Evolutionary conservation across 1,140 invertebrate genomes (phyloP).

Genomic region (Cyclina sinensis): DNA sequence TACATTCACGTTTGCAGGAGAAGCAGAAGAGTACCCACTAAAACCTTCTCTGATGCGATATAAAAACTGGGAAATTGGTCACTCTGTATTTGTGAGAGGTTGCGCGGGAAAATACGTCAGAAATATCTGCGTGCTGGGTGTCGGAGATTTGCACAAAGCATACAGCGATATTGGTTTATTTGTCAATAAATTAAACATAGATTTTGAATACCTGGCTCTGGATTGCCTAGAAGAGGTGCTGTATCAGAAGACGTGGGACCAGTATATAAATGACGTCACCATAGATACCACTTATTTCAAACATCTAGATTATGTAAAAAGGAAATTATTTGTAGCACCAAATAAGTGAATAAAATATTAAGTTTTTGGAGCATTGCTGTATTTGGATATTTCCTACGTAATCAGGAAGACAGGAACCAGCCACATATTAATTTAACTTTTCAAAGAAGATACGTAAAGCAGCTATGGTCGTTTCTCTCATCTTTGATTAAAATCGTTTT

Average conservation of each 20-base stretch:
- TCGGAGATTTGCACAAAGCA: constrained; percentile 79
- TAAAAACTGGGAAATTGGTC: constrained; percentile 77
- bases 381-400: too few relatives aligned
- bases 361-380: neutral
- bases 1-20: too few relatives aligned
- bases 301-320: constrained; percentile 70
- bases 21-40: constrained; percentile 64
- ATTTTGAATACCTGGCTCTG: constrained; percentile 73
- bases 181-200: constrained; percentile 79
- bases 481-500: too few relatives aligned
- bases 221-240: constrained; percentile 80
- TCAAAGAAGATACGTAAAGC: too few relatives aligned
- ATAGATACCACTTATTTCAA: constrained; percentile 70
- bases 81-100: constrained; percentile 54
- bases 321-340: constrained; percentile 43
- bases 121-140: constrained; percentile 80
- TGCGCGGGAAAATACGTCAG: constrained; percentile 76
- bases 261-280: constrained; percentile 50
- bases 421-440: too few relatives aligned
- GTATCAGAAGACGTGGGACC: constrained; percentile 71
- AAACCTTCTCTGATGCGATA: constrained; percentile 78
- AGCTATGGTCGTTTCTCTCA: too few relatives aligned
- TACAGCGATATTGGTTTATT: constrained; percentile 75
- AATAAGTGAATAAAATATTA: neutral
- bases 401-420: too few relatives aligned